Evolutionary conservation across 2,113 vertebrate species (phyloP).

Genomic region (Regulus satrapa): DNA sequence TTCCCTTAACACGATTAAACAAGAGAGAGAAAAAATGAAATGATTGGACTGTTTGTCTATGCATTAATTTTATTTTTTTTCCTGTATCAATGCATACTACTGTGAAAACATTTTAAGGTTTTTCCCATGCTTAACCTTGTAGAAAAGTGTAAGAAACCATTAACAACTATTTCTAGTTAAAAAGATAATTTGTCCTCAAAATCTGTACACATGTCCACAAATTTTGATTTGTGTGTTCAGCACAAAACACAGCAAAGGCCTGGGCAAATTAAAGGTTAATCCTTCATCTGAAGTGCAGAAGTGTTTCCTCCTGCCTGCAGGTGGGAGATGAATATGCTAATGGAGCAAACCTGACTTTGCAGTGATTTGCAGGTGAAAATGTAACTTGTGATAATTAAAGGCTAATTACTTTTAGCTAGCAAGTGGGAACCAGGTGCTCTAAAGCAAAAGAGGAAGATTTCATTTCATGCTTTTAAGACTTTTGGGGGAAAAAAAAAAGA

Average conservation of each 20-base stretch:
- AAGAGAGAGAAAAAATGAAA: neutral
- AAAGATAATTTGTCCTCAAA: neutral
- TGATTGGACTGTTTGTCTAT: neutral
- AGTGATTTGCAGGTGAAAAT: slow-evolving; percentile 70
- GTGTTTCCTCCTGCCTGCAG: neutral
- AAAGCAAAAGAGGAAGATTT: neutral
- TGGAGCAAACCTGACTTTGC: slow-evolving; percentile 32
- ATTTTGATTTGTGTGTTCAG: neutral
- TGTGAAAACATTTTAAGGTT: neutral
- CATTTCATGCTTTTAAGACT: neutral
- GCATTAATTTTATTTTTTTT: neutral
- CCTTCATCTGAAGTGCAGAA: neutral
- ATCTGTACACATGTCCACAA: accelerated
- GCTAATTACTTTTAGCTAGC: slow-evolving; percentile 68
- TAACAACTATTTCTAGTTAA: neutral
- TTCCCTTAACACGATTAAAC: neutral
- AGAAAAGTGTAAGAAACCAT: neutral
- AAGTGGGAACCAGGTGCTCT: slow-evolving; percentile 63
- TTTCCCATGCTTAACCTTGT: neutral
- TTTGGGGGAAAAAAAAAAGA: accelerated
- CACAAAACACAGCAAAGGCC: neutral
- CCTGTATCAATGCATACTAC: neutral
- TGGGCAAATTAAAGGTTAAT: slow-evolving; percentile 18
- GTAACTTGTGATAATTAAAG: slow-evolving; percentile 74
- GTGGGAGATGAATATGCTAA: slow-evolving; percentile 64